These are phyloP conservation scores for Akabosia matsudoensis DNA, from an alignment of 1,140 invertebrate species.

Conservation along the genomic window DNA sequence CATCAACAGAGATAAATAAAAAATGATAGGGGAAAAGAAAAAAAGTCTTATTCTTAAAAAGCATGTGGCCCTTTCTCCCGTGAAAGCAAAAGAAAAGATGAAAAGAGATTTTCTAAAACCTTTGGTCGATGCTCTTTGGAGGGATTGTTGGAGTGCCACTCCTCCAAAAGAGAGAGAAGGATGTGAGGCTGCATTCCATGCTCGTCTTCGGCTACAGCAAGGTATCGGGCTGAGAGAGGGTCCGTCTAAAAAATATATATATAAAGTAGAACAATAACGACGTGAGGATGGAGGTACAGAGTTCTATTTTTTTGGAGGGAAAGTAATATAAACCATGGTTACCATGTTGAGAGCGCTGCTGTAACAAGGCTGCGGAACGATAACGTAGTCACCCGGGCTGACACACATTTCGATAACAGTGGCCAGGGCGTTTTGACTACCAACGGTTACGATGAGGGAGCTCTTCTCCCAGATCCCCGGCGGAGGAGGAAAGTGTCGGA, in stretches of 20 bases:
- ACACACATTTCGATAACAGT: constrained; percentile 67
- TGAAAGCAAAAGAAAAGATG: not conserved
- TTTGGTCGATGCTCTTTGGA: not conserved
- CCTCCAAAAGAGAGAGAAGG: constrained; percentile 47
- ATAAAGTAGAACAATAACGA: not conserved
- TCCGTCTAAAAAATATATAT: constrained; percentile 47
- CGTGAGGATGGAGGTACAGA: no score
- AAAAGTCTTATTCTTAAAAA: no score
- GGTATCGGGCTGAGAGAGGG: constrained; percentile 49
- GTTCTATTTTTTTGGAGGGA: no score
- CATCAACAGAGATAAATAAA: not conserved
- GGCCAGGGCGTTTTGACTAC: constrained; percentile 72
- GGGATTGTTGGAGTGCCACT: constrained; percentile 5
- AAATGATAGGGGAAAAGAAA: no score
- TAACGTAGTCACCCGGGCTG: constrained; percentile 63
- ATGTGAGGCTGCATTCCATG: constrained; percentile 51
- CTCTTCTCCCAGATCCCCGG: constrained; percentile 56
- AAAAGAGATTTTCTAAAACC: not conserved
- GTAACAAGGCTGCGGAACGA: constrained; percentile 69
- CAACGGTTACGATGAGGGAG: constrained; percentile 66
- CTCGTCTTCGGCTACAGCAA: constrained; percentile 49
- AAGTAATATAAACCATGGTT: no score
- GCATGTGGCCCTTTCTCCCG: no score
- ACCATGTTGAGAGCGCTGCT: constrained; percentile 67
- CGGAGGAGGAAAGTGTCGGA: constrained; percentile 64